Evolutionary conservation across 2,797 vertebrate genomes (phyloP).

Genomic region (Allobates femoralis): DNA sequence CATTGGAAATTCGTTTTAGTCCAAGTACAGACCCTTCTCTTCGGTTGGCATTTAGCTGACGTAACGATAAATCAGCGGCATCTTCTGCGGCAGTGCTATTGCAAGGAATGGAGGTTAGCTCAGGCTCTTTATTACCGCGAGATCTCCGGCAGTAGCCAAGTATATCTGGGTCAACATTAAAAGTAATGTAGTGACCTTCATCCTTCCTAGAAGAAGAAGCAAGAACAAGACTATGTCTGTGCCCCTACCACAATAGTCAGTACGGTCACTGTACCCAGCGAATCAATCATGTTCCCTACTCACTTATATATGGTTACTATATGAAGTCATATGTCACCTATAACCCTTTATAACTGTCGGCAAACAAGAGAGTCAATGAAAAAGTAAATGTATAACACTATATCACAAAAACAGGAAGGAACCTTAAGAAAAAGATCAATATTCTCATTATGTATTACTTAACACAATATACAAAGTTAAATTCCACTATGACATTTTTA

Average conservation of each 20-base stretch:
- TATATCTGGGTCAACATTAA: constrained; percentile 32
- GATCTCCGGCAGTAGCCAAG: not conserved
- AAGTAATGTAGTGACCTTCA: constrained; percentile 27
- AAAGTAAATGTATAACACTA: constrained; percentile 58
- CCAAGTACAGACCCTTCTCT: constrained; percentile 69
- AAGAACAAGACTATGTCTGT: not conserved
- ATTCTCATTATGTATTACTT: constrained; percentile 11
- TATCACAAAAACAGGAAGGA: constrained; percentile 22
- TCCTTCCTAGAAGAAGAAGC: constrained; percentile 37
- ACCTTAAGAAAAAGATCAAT: constrained; percentile 37
- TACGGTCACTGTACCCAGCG: not conserved
- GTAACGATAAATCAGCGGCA: constrained; percentile 67
- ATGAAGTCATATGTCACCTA: constrained; percentile 25
- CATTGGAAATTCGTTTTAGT: constrained; percentile 69
- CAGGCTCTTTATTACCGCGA: not conserved
- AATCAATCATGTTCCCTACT: not conserved
- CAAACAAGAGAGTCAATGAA: constrained; percentile 71
- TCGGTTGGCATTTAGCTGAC: constrained; percentile 68
- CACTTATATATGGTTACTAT: constrained; percentile 32
- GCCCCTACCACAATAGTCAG: not conserved
- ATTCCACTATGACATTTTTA: too few species aligned
- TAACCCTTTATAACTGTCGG: constrained; percentile 40
- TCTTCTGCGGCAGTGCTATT: constrained; percentile 61
- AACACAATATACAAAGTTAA: not conserved
- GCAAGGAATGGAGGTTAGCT: constrained; percentile 61